Conservation (phyloP, 2,888 invertebrate species). For the Ormyrus labotus region DNA sequence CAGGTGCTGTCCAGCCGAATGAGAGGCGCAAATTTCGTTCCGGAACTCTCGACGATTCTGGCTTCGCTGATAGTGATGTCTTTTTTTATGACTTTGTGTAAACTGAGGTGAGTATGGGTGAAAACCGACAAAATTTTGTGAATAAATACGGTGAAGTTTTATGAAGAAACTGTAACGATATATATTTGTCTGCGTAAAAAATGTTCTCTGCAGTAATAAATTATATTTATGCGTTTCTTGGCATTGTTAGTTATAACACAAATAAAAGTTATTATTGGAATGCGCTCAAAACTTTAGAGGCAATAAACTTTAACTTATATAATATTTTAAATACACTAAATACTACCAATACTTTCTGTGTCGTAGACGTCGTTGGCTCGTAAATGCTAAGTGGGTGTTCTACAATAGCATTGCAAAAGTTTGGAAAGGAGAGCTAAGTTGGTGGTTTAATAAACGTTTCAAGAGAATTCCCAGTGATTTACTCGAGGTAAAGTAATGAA, state of each 20-base stretch:
- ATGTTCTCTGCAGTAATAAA: neutral
- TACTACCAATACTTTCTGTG: too few relatives aligned
- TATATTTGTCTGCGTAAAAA: neutral
- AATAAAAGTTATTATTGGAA: neutral
- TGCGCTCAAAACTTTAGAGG: neutral
- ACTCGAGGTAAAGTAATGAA: neutral
- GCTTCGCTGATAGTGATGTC: neutral
- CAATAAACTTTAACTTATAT: neutral
- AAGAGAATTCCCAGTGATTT: conserved; percentile 3
- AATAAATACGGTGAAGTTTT: neutral
- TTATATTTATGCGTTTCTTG: too few relatives aligned
- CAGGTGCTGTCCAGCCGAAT: neutral
- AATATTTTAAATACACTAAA: too few relatives aligned
- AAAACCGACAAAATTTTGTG: neutral
- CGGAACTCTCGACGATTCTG: neutral
- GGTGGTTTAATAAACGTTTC: conserved; percentile 3
- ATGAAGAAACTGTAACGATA: neutral
- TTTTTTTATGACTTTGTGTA: conserved; percentile 2
- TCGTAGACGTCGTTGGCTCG: neutral
- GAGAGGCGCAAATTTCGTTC: neutral
- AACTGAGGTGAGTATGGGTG: conserved; percentile 17
- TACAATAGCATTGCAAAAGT: conserved; percentile 9
- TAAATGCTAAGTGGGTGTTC: neutral
- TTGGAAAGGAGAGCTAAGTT: neutral
- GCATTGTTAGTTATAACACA: neutral